A percentile compares a stretch with the other conserved stretches of the same genome.
phyloP scores from a whole-genome alignment of 2,888 invertebrate genomes.

The Drosophila quinaria region DNA sequence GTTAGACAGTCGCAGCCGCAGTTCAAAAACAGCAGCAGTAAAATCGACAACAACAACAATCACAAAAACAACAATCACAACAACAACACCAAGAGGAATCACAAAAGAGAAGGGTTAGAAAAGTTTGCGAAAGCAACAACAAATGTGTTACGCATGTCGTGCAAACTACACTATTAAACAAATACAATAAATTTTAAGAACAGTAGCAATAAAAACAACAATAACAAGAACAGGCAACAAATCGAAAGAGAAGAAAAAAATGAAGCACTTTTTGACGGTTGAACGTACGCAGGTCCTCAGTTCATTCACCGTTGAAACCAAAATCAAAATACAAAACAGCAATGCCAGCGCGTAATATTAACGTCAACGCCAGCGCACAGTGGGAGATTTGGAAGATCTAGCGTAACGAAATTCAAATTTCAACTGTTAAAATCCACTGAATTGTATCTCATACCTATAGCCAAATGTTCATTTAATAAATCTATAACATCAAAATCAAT shows the following conservation, averaged over 20 bases:
- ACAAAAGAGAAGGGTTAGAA: slow-evolving; percentile 46
- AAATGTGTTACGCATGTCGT: slow-evolving; percentile 59
- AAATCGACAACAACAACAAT: not conserved
- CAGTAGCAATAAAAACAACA: slow-evolving; percentile 9
- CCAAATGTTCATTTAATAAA: too few relatives aligned
- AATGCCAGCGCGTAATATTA: slow-evolving; percentile 29
- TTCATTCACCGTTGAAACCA: slow-evolving; percentile 81
- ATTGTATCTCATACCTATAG: too few relatives aligned
- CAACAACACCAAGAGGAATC: not conserved
- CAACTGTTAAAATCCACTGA: too few relatives aligned
- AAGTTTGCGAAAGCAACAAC: slow-evolving; percentile 24
- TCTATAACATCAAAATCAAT: too few relatives aligned
- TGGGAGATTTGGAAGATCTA: too few relatives aligned
- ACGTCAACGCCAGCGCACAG: slow-evolving; percentile 24
- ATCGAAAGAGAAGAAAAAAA: slow-evolving; percentile 41
- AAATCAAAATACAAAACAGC: slow-evolving; percentile 73
- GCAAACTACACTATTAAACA: slow-evolving; percentile 12
- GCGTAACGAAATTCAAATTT: too few relatives aligned
- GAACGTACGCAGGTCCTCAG: slow-evolving; percentile 80
- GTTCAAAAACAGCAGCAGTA: slow-evolving; percentile 6
- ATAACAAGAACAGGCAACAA: slow-evolving; percentile 28
- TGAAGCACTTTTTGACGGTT: slow-evolving; percentile 72
- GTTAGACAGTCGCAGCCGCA: not conserved
- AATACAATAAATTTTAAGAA: slow-evolving; percentile 3
- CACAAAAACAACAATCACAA: not conserved